Percentiles rank a stretch among this genome's conserved stretches.
Conservation (phyloP, 2,113 vertebrate genomes). For the Rhabdornis inornatus region DNA sequence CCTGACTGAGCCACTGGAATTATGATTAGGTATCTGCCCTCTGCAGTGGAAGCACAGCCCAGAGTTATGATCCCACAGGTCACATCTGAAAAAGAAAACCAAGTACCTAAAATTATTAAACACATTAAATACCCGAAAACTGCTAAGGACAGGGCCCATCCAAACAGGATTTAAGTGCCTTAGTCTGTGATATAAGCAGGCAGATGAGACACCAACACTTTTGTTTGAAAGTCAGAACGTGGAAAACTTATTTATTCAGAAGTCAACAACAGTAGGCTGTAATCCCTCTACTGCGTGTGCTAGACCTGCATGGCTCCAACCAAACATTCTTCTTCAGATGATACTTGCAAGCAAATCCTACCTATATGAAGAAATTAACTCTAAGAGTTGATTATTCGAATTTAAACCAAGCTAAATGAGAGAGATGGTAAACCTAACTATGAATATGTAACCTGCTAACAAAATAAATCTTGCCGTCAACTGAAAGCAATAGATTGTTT, state of each 20-base stretch:
- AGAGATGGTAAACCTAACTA: background rate
- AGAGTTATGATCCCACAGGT: background rate
- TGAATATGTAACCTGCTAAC: background rate
- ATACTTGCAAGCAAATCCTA: background rate
- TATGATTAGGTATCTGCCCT: background rate
- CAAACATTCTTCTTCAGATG: background rate
- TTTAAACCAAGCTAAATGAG: background rate
- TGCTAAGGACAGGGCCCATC: background rate
- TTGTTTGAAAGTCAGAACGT: background rate
- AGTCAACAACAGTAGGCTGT: rapidly evolving
- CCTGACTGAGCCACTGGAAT: background rate
- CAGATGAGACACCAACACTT: background rate
- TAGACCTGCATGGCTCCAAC: background rate
- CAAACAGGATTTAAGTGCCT: background rate
- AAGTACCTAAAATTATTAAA: background rate
- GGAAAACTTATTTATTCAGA: background rate
- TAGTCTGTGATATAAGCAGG: background rate
- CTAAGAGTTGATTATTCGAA: background rate
- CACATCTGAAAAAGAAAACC: background rate
- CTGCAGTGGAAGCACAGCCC: background rate
- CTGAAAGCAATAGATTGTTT: background rate
- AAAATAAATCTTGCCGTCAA: background rate
- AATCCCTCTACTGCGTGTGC: background rate
- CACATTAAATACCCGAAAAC: background rate
- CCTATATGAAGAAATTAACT: background rate